phyloP scores from a whole-genome alignment of 2,797 vertebrate species.

The Sebastiscus albofasciatus region DNA sequence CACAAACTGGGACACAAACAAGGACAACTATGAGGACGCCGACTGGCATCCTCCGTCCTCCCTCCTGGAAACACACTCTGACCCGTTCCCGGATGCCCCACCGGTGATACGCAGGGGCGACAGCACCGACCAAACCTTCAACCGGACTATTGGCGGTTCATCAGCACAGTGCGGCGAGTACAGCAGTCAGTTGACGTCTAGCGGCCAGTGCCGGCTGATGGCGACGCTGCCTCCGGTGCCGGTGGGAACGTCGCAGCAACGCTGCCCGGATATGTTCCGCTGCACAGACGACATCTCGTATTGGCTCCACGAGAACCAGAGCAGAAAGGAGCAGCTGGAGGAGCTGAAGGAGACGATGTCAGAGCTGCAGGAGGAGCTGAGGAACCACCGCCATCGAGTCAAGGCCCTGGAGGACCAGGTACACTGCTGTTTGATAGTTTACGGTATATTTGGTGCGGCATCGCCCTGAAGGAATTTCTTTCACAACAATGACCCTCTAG shows the following conservation, averaged over 20 bases:
- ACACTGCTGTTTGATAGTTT: background rate
- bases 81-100: conserved; percentile 3
- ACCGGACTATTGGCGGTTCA: background rate
- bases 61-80: background rate
- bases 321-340: conserved; percentile 83
- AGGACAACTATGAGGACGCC: conserved; percentile 57
- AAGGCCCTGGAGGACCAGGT: conserved; percentile 84
- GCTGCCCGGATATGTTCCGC: conserved; percentile 86
- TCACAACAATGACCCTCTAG: background rate
- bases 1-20: conserved; percentile 30
- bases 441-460: too few relatives aligned
- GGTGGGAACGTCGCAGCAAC: conserved; percentile 63
- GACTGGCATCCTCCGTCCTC: conserved; percentile 58
- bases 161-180: conserved; percentile 36
- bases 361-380: conserved; percentile 84
- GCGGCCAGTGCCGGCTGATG: conserved; percentile 46
- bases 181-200: conserved; percentile 49
- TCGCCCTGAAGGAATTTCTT: background rate
- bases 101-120: background rate
- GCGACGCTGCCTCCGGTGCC: conserved; percentile 73
- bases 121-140: background rate
- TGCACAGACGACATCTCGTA: conserved; percentile 84
- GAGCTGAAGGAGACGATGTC: conserved; percentile 80
- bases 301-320: conserved; percentile 86
- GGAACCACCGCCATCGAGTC: conserved; percentile 82